Evolutionary conservation across 1,140 invertebrate genomes (phyloP).

Genomic region (Papilio glaucus): DNA sequence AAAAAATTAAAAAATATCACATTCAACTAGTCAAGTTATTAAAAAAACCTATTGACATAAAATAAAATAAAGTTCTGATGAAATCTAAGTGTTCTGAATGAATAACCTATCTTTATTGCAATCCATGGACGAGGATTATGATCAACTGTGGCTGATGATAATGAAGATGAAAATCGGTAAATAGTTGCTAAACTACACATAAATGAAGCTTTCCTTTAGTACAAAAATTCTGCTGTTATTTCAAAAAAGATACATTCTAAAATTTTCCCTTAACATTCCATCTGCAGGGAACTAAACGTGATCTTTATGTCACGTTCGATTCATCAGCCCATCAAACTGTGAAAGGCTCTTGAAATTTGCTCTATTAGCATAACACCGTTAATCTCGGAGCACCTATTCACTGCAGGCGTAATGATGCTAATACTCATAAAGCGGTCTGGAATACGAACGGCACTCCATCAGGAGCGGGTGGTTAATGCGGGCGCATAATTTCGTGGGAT

Average conservation of each 20-base stretch:
- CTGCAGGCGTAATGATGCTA: conserved; percentile 60
- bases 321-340: conserved; percentile 43
- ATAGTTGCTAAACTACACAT: no score
- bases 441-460: conserved; percentile 62
- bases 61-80: no score
- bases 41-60: no score
- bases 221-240: neutral
- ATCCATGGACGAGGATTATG: no score
- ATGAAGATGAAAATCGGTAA: no score
- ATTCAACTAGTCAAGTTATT: no score
- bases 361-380: conserved; percentile 41
- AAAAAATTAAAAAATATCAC: no score
- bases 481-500: conserved; percentile 59
- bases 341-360: conserved; percentile 47
- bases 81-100: no score
- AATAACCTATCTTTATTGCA: no score
- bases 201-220: no score
- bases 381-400: conserved; percentile 39
- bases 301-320: conserved; percentile 38
- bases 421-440: conserved; percentile 65
- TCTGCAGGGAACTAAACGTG: neutral
- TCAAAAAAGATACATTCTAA: neutral
- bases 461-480: conserved; percentile 53
- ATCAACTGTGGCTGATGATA: no score
- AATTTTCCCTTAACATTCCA: neutral